These are phyloP conservation scores for Athalia circularis DNA, from an alignment of 2,888 invertebrate species.

Conservation along the genomic window DNA sequence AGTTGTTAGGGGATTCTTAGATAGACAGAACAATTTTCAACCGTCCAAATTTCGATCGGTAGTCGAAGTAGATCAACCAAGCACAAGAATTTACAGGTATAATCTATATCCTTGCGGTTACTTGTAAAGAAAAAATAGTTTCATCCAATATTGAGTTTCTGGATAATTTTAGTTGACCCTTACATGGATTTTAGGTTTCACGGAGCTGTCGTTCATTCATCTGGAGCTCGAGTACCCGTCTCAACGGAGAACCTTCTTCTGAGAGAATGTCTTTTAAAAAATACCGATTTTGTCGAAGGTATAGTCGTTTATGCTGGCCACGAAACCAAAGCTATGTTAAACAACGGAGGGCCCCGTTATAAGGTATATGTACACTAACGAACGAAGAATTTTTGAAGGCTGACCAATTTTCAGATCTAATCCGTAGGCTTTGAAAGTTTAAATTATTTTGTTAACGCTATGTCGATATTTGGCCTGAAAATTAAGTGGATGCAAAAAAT, in stretches of 20 bases:
- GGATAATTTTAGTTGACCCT: not conserved
- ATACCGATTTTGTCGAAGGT: conserved; percentile 97
- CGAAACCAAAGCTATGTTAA: conserved; percentile 98
- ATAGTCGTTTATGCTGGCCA: conserved; percentile 97
- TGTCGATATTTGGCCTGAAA: too few relatives aligned
- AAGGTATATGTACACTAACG: conserved; percentile 60
- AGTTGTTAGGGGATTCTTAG: conserved; percentile 85
- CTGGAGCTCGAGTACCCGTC: conserved; percentile 87
- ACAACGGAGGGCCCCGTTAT: conserved; percentile 93
- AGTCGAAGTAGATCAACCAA: conserved; percentile 95
- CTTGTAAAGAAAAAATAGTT: not conserved
- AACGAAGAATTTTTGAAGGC: not conserved
- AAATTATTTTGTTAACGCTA: too few relatives aligned
- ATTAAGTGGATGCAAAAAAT: too few relatives aligned
- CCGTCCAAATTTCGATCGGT: conserved; percentile 88
- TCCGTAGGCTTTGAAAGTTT: too few relatives aligned
- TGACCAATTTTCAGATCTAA: not conserved
- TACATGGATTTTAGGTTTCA: conserved; percentile 78
- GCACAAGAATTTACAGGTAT: conserved; percentile 93
- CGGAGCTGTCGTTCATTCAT: conserved; percentile 89
- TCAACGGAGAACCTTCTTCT: conserved; percentile 93
- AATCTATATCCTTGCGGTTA: not conserved
- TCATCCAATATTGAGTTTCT: too few relatives aligned
- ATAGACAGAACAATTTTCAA: conserved; percentile 85
- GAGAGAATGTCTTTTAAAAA: conserved; percentile 95